phyloP scores from a whole-genome alignment of 2,888 invertebrate genomes.

The Encarsia formosa region DNA sequence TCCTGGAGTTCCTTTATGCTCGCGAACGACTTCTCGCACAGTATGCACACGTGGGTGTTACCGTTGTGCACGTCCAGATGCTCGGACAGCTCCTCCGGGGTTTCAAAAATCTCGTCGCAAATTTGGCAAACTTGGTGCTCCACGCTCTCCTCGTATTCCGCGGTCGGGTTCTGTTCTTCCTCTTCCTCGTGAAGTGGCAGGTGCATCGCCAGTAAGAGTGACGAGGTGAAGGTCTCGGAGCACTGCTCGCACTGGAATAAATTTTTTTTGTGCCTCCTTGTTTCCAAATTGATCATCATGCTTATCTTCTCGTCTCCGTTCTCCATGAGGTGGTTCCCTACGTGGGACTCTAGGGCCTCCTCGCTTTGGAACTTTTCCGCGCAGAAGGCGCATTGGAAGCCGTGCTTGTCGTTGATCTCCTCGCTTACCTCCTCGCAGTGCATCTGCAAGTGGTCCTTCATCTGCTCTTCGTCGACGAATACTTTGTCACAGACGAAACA shows the following conservation, averaged over 20 bases:
- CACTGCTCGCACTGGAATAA: constrained; percentile 40
- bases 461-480: constrained; percentile 42
- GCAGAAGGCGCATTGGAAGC: constrained; percentile 46
- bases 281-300: constrained; percentile 36
- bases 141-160: background rate
- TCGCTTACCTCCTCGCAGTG: constrained; percentile 47
- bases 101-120: constrained; percentile 41
- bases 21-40: constrained; percentile 44
- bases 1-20: constrained; percentile 42
- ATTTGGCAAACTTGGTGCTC: constrained; percentile 40
- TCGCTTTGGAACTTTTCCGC: constrained; percentile 41
- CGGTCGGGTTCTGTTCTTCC: constrained; percentile 30
- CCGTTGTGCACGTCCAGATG: constrained; percentile 44
- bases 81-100: constrained; percentile 38
- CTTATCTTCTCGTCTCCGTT: constrained; percentile 47
- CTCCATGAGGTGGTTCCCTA: constrained; percentile 44
- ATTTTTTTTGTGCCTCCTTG: constrained; percentile 24
- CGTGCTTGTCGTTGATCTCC: constrained; percentile 27
- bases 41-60: constrained; percentile 40
- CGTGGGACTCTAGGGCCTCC: constrained; percentile 41
- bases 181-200: constrained; percentile 46
- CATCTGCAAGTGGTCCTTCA: constrained; percentile 47
- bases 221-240: constrained; percentile 37
- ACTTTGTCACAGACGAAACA: constrained; percentile 48
- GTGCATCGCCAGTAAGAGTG: constrained; percentile 43